These are phyloP conservation scores for Hassar affinis DNA, from an alignment of 2,113 vertebrate species.

Conservation along the genomic window DNA sequence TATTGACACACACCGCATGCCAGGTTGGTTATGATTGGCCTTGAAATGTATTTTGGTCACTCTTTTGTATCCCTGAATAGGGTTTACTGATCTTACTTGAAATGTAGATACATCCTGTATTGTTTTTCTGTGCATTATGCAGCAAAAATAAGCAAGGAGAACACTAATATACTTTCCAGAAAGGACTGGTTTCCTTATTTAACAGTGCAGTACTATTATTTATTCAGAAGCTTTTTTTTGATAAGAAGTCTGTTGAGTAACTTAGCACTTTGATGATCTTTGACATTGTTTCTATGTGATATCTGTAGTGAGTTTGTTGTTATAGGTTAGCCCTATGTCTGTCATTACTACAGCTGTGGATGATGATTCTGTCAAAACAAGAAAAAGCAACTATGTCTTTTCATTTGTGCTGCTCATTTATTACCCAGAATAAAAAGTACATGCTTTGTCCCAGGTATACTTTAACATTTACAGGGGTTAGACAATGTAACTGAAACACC, in stretches of 20 bases:
- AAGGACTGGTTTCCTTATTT: too few species aligned
- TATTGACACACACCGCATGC: conserved; percentile 55
- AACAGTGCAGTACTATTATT: background rate
- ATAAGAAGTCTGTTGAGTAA: background rate
- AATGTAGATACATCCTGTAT: background rate
- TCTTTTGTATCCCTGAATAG: conserved; percentile 44
- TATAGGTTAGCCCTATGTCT: background rate
- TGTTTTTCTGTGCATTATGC: background rate
- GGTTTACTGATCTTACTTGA: conserved; percentile 39
- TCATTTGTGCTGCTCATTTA: background rate
- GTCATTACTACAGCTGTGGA: background rate
- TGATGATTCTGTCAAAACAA: background rate
- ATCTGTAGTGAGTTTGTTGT: background rate
- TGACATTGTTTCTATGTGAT: background rate
- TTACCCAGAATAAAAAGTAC: background rate
- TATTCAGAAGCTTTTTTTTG: background rate
- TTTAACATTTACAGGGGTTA: too few species aligned
- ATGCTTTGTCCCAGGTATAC: background rate
- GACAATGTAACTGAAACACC: too few species aligned
- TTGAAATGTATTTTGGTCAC: conserved; percentile 54
- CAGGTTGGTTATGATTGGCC: conserved; percentile 52
- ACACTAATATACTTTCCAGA: background rate
- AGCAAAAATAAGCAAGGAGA: background rate
- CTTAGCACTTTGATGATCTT: background rate
- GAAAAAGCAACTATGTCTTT: background rate